Percentiles rank a stretch among this genome's conserved stretches.
Conservation (phyloP, 2,888 invertebrate genomes). For the Zhuqinia jingwanae region DNA sequence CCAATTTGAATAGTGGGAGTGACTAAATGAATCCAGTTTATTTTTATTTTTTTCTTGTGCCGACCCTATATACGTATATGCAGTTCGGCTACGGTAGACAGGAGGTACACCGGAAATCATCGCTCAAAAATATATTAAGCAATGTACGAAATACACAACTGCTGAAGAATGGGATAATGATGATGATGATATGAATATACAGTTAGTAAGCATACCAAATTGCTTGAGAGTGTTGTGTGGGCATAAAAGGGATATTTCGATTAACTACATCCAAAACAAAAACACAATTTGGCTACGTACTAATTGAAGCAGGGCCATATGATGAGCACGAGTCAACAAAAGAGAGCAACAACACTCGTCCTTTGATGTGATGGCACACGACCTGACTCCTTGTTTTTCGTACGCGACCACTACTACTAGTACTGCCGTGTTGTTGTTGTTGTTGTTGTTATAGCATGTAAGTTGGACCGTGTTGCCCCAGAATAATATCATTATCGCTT, state of each 20-base stretch:
- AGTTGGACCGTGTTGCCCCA: too few species aligned
- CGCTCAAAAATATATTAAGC: constrained; percentile 39
- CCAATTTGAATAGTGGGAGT: background rate
- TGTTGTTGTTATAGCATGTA: too few species aligned
- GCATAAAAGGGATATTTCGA: background rate
- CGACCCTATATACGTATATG: too few species aligned
- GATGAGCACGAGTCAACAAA: constrained; percentile 39
- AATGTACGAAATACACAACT: background rate
- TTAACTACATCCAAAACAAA: background rate
- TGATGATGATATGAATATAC: too few species aligned
- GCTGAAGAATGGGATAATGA: too few species aligned
- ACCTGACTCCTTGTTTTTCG: background rate
- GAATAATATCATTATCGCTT: background rate
- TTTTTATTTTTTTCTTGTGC: too few species aligned
- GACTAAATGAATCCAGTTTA: background rate
- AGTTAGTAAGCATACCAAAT: too few species aligned
- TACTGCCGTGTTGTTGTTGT: too few species aligned
- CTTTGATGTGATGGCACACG: background rate
- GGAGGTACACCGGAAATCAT: constrained; percentile 40
- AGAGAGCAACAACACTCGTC: background rate
- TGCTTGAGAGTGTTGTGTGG: background rate
- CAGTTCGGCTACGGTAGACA: background rate
- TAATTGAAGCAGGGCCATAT: constrained; percentile 23
- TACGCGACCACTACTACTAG: too few species aligned
- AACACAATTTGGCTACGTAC: too few species aligned